Base-by-base conservation (phyloP, 2,888 invertebrate species). In the Tiliacea aurago region DNA sequence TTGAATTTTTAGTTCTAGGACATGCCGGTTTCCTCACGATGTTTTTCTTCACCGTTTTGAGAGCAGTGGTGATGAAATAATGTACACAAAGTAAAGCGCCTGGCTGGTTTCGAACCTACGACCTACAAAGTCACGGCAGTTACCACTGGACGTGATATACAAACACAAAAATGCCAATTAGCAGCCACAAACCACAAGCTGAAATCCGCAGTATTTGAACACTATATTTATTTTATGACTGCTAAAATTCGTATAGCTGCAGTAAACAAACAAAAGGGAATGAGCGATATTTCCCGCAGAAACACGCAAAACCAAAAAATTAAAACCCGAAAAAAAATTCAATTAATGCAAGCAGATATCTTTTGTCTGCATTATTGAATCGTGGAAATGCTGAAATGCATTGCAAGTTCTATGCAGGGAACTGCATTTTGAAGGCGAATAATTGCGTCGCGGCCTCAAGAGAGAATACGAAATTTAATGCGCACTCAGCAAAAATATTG, bases 371-470 rank as follows among this genome's bases (percentile, higher is more conserved):
- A 66, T 78, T 83, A 85, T 85, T 85, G 74, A 84, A 84, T 70
- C 61, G 68, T 79, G 87, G 84, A 89, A 90, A 88, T 86, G 86
- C 87, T 87, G 88, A 88, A 91, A 88, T 90, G 88, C 89, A 90
- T 87, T 82, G 87, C 85, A 90, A 90, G 88, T 90, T 89, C 87
- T 87, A 84, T 87, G 88, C 88, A 80, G 88, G 83, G 86, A 91
- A 90, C 89, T 93, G 91, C 90, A 93, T 92, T 91, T 89, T 88
- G 89, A 93, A 93, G 90, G 91, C 92, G 93, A 93, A 93, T 93
- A 94, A 93, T 92, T 92, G 91, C 90, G 87, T 88, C 84, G 85
- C 78, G 89, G 92, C 89, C 88, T 87, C 89, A 78, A 85, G 89
- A 91, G 91, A 81, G 90, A 92, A 91, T 91, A 90, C 89, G 90